Evolutionary conservation across 2,888 invertebrate species (phyloP), one percentile per base, ranked within the genome.

Genomic region (Coremacera marginata): DNA sequence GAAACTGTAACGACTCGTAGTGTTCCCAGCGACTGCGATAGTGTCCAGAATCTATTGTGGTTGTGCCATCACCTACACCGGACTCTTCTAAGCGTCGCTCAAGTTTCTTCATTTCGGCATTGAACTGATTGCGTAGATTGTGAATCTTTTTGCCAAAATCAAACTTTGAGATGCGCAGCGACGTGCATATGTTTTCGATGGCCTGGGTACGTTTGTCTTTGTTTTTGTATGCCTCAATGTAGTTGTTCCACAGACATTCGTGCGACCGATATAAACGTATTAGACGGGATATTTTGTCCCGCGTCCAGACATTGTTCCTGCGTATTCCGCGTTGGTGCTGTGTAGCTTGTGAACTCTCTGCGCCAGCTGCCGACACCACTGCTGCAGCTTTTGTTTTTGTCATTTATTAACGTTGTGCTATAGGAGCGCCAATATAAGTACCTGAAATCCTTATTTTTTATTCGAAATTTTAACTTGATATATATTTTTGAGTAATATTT

Each of bases 81-180:
- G 83, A 77, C 37, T 85, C 85, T 57, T 85, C 85, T 14, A 85
- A 81, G 8, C 88, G 84, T 9, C 86, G 84, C 34, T 87, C 87
- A 8, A 86, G 73, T 73, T 89, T 89, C 75, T 89, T 89, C 75
- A 88, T 83, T 79, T 89, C 89, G 0, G 88, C 86, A 75, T 89
- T 89, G 74, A 88, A 89, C 78, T 89, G 89, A 77, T 89, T 89
- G 0, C 89, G 83, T 3, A 89, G 82, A 74, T 89, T 89, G 77
- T 89, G 89, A 4, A 89, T 86, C 78, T 89, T 89, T 72, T 88
- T 88, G 0, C 84, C 88, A 78, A 88, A 89, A 72, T 88, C 88
- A 37, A 86, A 82, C 72, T 88, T 88, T 0, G 83, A 82, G 4
- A 89, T 86, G 7, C 81, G 82, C 5, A 89, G 78, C 3, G 81